phyloP scores from a whole-genome alignment of 1,140 invertebrate species.

The Zaprionus vittiger region DNA sequence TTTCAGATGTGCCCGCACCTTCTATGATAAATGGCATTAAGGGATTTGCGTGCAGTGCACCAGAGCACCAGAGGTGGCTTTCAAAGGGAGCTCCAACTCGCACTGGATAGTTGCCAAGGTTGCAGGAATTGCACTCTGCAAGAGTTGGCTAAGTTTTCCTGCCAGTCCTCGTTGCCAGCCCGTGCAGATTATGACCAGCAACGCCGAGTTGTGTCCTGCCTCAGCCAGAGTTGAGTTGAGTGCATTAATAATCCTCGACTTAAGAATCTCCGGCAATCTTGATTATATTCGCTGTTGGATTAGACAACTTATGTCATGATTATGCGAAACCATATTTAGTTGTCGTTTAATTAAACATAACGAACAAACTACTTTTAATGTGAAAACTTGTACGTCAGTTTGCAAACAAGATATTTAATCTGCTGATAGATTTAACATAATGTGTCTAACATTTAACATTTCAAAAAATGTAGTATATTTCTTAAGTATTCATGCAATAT shows the following conservation, averaged over 20 bases:
- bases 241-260: constrained; percentile 20
- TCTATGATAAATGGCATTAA: constrained; percentile 78
- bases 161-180: constrained; percentile 27
- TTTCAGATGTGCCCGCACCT: constrained; percentile 60
- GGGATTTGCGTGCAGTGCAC: constrained; percentile 76
- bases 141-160: constrained; percentile 37
- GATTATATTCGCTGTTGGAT: constrained; percentile 1
- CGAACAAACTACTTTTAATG: background rate
- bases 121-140: background rate
- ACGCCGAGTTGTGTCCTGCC: constrained; percentile 2
- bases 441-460: too few relatives aligned
- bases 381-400: background rate
- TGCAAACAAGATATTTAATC: too few relatives aligned
- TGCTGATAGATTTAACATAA: too few relatives aligned
- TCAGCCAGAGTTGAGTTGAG: background rate
- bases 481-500: too few relatives aligned
- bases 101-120: constrained; percentile 39
- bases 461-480: too few relatives aligned
- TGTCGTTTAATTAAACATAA: background rate
- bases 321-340: background rate
- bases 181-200: constrained; percentile 15
- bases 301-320: background rate
- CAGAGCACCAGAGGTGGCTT: background rate
- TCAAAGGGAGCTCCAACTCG: background rate
- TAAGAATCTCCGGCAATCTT: background rate